Evolutionary conservation across 2,113 vertebrate species (phyloP), one percentile per base, ranked within the genome.

Genomic region (Pleuronectes platessa): DNA sequence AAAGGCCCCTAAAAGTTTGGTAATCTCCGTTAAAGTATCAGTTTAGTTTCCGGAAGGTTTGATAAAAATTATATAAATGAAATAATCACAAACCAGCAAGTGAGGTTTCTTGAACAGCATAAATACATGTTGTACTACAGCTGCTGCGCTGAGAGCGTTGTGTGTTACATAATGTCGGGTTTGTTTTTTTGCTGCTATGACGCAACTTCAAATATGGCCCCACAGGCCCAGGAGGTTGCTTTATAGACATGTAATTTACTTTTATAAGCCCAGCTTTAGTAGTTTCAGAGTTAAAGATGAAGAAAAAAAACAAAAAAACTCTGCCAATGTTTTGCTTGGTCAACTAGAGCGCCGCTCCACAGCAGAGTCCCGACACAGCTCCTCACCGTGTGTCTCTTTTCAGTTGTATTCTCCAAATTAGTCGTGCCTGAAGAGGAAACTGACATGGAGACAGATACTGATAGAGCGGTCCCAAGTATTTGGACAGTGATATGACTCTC

Each of bases 191-290:
- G 71, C 76, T 79, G 75, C 71, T 15, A 81, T 93, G 88, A 90
- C 83, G 74, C 79, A 89, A 88, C 74, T 89, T 83, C 31, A 86
- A 83, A 91, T 90, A 83, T 63, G 78, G 82, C 61, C 81, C 74
- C 84, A 79, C 88, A 88, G 92, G 90, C 82, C 86, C 78, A 70
- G 20, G 71, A 82, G 81, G 81, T 83, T 82, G 54, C 61, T 93
- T 94, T 93, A 93, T 88, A 88, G 90, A 87, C 78, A 77, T 90
- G 88, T 89, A 79, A 93, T 92, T 88, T 85, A 89, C 86, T 87
- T 92, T 93, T 92, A 92, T 87, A 81, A 90, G 89, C 64, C 70
- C 68, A 62, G 78, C 80, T 89, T 92, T 88, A 86, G 78, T 59
- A 76, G 74, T 61, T 69, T 86, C 66, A 61, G 70, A 84, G 82